phyloP scores from a whole-genome alignment of 2,797 vertebrate species.

The Balearica regulorum region DNA sequence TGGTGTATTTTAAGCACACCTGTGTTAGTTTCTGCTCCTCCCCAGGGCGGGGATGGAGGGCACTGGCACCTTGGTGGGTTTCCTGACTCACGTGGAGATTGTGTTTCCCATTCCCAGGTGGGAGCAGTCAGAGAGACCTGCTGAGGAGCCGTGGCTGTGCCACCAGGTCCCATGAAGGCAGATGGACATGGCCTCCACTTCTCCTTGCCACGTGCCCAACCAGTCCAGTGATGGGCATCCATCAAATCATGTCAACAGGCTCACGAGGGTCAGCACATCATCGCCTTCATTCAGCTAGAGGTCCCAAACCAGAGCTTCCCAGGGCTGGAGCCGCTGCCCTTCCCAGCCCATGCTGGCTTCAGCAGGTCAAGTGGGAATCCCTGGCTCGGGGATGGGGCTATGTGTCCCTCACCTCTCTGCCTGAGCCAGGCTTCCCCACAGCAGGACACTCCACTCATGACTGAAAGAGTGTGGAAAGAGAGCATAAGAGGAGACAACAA shows the following conservation, averaged over 20 bases:
- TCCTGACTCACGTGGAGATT: not conserved
- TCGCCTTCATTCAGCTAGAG: not conserved
- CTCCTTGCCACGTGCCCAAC: not conserved
- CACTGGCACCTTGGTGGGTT: not conserved
- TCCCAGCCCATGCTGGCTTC: not conserved
- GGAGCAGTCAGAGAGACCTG: not conserved
- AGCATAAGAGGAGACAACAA: not conserved
- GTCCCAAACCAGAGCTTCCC: not conserved
- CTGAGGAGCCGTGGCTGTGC: not conserved
- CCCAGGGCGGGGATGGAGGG: not conserved
- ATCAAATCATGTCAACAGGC: not conserved
- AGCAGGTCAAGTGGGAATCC: not conserved
- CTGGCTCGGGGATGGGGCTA: not conserved
- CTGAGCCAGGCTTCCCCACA: not conserved
- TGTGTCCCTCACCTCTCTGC: not conserved
- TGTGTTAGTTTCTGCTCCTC: not conserved
- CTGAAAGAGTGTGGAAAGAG: not conserved
- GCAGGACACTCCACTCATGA: not conserved
- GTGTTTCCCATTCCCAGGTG: not conserved
- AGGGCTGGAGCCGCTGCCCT: not conserved
- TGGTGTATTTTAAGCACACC: not conserved
- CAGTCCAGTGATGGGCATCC: rapidly evolving
- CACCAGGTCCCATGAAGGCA: not conserved
- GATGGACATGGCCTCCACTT: rapidly evolving
- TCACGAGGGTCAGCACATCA: not conserved